Base-by-base conservation (phyloP, 2,113 vertebrate genomes). In the Irena cyanogastra region DNA sequence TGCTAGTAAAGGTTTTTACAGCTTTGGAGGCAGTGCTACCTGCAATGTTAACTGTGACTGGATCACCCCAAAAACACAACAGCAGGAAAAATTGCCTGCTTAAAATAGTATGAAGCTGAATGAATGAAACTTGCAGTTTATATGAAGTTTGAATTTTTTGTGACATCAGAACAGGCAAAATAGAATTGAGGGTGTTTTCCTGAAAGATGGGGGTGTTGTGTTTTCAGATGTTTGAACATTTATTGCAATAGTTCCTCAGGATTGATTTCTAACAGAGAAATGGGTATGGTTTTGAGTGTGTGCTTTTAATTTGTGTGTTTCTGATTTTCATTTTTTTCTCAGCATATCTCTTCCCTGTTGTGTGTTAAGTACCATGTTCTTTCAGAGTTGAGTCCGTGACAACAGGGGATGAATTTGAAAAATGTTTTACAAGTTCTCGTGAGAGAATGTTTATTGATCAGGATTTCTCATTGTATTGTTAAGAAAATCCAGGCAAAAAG, bases 1-100 rank as follows among this genome's bases (percentile, higher is more conserved):
- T 93, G 80, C 80, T 82, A 59, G 90, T 94, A 70, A 89, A 94
- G 84, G 79, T 66, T 88, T 96, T 84, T 87, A 93, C 87, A 86
- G 89, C 82, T 91, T 90, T 75, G 61, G 75, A 93, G 84, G 27
- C 64, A 57, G 39, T 35, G 35, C 75, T 90, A 75, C 82, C 89
- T 92, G 71, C 35, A 61, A 33, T 85, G 83, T 53, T 90, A 90
- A 79, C 78, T 82, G 42, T 88, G 75, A 44, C 37, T 63, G 50
- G 57, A 64, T 89, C 74, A 37, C 39, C n/a, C 44, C 71, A 57
- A 59, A 83, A 71, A 18, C 44, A 89, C 53, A 63, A 45, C 15
- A 74, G 39, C 47, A 81, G 37, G 45, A 86, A 68, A 77, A 85
- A n/a, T 17, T 31, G 3, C 10, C 37, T 33, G 2, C 27, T 89